Conservation (phyloP, 2,113 vertebrate species). For the Stigmatopora argus region DNA sequence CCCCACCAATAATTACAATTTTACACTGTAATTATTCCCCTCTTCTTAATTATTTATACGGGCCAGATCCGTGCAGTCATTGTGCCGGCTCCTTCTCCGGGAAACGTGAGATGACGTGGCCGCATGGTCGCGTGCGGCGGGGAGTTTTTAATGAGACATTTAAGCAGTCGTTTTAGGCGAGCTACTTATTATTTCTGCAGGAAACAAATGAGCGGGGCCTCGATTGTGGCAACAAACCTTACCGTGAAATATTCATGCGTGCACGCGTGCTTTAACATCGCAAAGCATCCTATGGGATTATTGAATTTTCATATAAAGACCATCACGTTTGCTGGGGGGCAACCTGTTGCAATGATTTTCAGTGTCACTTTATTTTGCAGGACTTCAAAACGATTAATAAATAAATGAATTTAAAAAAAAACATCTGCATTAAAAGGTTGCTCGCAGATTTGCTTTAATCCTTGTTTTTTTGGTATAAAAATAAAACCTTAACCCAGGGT, state of each 20-base stretch:
- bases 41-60: slow-evolving; percentile 85
- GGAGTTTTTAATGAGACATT: slow-evolving; percentile 68
- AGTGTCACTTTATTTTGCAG: neutral
- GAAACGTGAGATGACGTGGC: slow-evolving; percentile 68
- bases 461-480: too few species aligned
- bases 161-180: slow-evolving; percentile 66
- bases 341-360: neutral
- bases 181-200: slow-evolving; percentile 53
- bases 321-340: neutral
- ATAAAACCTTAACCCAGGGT: too few species aligned
- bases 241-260: slow-evolving; percentile 65
- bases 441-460: too few species aligned
- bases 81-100: slow-evolving; percentile 60
- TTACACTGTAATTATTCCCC: slow-evolving; percentile 88
- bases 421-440: too few species aligned
- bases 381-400: neutral
- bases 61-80: slow-evolving; percentile 63
- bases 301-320: slow-evolving; percentile 9
- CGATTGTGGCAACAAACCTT: slow-evolving; percentile 64
- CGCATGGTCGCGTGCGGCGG: slow-evolving; percentile 40
- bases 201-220: slow-evolving; percentile 52
- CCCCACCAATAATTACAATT: slow-evolving; percentile 80
- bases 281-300: slow-evolving; percentile 31
- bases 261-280: neutral
- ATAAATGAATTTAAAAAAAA: too few species aligned